phyloP scores from a whole-genome alignment of 2,113 vertebrate species.

The Choloepus hoffmanni region DNA sequence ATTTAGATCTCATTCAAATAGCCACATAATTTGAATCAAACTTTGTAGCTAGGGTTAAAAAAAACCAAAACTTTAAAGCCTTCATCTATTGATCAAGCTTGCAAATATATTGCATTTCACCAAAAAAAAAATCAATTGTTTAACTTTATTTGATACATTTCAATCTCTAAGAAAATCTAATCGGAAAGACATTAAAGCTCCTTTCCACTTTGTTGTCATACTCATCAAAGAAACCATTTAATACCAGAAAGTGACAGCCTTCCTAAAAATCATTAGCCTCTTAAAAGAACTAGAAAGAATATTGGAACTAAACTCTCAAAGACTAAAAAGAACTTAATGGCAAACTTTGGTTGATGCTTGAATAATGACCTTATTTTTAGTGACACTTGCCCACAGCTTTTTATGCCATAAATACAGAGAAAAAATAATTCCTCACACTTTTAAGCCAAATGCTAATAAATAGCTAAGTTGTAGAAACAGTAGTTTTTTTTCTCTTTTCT shows the following conservation, averaged over 20 bases:
- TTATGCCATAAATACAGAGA: background rate
- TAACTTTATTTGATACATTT: conserved; percentile 29
- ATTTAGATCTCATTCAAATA: background rate
- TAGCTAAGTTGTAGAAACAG: background rate
- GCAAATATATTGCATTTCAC: conserved; percentile 21
- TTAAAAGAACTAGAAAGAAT: conserved; percentile 19
- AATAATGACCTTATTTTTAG: background rate
- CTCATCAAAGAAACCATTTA: background rate
- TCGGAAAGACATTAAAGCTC: background rate
- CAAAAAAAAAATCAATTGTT: background rate
- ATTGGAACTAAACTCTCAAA: background rate
- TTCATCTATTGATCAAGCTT: background rate
- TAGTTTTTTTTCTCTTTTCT: background rate
- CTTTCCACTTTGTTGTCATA: background rate
- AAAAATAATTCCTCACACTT: background rate
- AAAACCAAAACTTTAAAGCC: background rate
- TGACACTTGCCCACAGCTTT: background rate
- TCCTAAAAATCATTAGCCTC: conserved; percentile 20
- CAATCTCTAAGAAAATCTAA: background rate
- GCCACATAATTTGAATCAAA: conserved; percentile 43
- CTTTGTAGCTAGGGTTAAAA: conserved; percentile 2
- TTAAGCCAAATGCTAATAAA: background rate
- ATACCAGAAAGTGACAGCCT: background rate
- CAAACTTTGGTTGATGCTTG: background rate
- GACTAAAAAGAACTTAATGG: background rate